Conservation (phyloP, 1,140 invertebrate genomes). For the Hydropsyche tenuis region DNA sequence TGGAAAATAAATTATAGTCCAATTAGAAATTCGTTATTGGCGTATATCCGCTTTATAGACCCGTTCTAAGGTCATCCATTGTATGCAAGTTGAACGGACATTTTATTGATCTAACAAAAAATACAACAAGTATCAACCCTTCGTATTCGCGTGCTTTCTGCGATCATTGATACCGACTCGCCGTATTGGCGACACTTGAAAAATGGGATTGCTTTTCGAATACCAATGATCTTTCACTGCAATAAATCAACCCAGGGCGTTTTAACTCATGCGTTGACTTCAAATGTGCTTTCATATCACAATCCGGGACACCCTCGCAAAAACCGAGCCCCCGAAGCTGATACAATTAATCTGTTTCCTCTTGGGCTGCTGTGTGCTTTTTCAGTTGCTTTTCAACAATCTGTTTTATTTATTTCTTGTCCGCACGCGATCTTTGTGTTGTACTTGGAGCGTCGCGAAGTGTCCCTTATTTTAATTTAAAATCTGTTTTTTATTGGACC, state of each 20-base stretch:
- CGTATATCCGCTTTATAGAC: background rate
- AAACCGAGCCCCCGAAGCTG: too few species aligned
- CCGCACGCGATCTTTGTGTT: background rate
- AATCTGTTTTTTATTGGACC: background rate
- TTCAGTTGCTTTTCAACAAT: too few species aligned
- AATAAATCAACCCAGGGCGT: background rate
- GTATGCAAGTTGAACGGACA: too few species aligned
- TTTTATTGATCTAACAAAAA: too few species aligned
- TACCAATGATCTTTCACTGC: background rate
- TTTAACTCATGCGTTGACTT: background rate
- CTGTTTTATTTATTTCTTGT: background rate
- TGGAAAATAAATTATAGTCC: background rate
- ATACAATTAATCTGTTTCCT: too few species aligned
- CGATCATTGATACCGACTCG: background rate
- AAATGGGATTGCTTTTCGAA: background rate
- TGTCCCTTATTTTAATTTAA: background rate
- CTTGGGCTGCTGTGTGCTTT: background rate
- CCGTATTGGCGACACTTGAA: conserved; percentile 1
- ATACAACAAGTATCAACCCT: too few species aligned
- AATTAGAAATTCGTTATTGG: conserved; percentile 6
- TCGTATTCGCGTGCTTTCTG: background rate
- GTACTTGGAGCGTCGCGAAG: background rate
- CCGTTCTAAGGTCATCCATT: conserved; percentile 11
- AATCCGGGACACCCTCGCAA: background rate
- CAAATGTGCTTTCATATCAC: background rate